Conservation (phyloP, 30 jellyfish, hydroid and myxozoan species). For the Chironex yamaguchii region DNA sequence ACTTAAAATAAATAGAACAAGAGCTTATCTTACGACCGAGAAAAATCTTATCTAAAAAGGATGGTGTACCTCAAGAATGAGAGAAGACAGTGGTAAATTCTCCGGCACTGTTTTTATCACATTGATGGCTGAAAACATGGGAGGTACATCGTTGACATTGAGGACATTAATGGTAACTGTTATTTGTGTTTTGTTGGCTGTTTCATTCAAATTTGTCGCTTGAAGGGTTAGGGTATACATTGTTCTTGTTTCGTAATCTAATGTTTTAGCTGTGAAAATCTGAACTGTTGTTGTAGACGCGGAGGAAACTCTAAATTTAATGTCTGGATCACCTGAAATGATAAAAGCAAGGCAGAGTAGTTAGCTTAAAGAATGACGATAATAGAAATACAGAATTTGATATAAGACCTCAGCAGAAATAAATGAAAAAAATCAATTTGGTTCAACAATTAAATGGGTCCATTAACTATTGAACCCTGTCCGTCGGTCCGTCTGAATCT, state of each 20-base stretch:
- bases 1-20: too few species aligned
- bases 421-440: background rate
- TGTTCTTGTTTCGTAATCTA: slow-evolving; percentile 75
- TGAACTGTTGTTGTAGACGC: slow-evolving; percentile 62
- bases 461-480: too few species aligned
- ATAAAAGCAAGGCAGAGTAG: too few species aligned
- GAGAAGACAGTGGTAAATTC: slow-evolving; percentile 70
- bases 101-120: slow-evolving; percentile 76
- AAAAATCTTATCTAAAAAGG: too few species aligned
- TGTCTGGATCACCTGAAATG: slow-evolving; percentile 72
- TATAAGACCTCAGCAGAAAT: background rate
- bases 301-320: slow-evolving; percentile 45
- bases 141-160: slow-evolving; percentile 89
- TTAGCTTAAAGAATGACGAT: too few species aligned
- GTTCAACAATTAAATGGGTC: background rate
- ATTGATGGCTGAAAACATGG: slow-evolving; percentile 57
- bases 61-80: too few species aligned
- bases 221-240: slow-evolving; percentile 67
- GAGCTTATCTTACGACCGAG: too few species aligned
- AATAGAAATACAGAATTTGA: too few species aligned
- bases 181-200: slow-evolving; percentile 70
- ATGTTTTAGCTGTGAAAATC: slow-evolving; percentile 55
- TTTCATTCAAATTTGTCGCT: slow-evolving; percentile 87
- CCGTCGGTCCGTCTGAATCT: too few species aligned
- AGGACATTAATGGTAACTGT: slow-evolving; percentile 67